Evolutionary conservation across 1,140 invertebrate genomes (phyloP).

Genomic region (Geopemphigus sp.): DNA sequence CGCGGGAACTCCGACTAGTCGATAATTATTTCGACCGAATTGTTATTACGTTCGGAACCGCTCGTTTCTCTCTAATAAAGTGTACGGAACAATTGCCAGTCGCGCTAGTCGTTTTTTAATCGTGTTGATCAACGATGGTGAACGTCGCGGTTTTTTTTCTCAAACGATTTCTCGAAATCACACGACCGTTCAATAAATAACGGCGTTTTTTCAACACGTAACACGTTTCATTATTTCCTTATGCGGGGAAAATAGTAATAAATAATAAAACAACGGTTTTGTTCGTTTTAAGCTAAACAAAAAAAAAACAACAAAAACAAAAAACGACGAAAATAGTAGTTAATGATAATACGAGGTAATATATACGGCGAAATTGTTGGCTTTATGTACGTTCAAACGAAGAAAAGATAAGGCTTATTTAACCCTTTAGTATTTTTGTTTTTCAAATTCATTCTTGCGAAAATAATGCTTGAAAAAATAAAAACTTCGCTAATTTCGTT

Average conservation of each 20-base stretch:
- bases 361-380: background rate
- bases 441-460: slow-evolving; percentile 21
- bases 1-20: too few species aligned
- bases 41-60: too few species aligned
- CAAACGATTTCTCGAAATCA: too few species aligned
- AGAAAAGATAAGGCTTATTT: slow-evolving; percentile 41
- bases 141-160: too few species aligned
- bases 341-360: slow-evolving; percentile 5
- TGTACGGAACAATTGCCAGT: too few species aligned
- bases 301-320: too few species aligned
- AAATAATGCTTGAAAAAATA: slow-evolving; percentile 22
- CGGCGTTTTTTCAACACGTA: background rate
- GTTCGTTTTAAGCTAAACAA: background rate
- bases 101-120: too few species aligned
- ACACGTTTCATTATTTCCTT: background rate
- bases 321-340: too few species aligned
- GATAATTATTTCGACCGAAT: too few species aligned
- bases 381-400: slow-evolving; percentile 24
- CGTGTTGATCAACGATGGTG: too few species aligned
- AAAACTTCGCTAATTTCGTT: slow-evolving; percentile 26
- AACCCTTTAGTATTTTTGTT: slow-evolving; percentile 23
- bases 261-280: background rate
- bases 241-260: background rate
- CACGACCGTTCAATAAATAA: too few species aligned
- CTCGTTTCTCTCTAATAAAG: too few species aligned